phyloP scores from a whole-genome alignment of 1,140 invertebrate genomes.

The Ceratitis capitata region DNA sequence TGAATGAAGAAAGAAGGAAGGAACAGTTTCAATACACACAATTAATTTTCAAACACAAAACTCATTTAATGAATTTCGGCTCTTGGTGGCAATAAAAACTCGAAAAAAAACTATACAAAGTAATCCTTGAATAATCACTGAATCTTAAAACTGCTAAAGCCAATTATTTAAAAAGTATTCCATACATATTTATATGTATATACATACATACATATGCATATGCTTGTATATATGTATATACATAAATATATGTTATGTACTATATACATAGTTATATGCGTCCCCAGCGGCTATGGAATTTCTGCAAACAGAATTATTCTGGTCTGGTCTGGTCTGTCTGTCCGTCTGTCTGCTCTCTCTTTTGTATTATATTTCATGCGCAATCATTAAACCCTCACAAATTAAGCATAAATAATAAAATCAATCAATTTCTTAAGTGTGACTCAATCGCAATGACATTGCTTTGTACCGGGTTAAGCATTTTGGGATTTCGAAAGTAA shows the following conservation, averaged over 20 bases:
- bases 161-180: not conserved
- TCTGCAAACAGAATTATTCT: not conserved
- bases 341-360: not conserved
- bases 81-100: not conserved
- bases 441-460: not conserved
- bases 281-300: not conserved
- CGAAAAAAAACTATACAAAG: not conserved
- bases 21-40: not conserved
- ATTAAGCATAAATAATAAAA: not conserved
- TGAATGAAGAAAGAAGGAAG: too few species aligned
- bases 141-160: not conserved
- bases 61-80: not conserved
- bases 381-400: not conserved
- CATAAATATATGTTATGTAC: too few species aligned
- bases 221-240: too few species aligned
- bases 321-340: too few species aligned
- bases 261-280: too few species aligned
- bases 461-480: too few species aligned
- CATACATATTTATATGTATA: not conserved
- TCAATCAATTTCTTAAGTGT: slow-evolving; percentile 4
- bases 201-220: too few species aligned
- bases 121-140: not conserved
- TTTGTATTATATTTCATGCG: not conserved
- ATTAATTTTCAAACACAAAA: not conserved
- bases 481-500: too few species aligned